These are phyloP conservation scores for Carollia perspicillata DNA, from an alignment of 2,113 vertebrate species.

Conservation along the genomic window DNA sequence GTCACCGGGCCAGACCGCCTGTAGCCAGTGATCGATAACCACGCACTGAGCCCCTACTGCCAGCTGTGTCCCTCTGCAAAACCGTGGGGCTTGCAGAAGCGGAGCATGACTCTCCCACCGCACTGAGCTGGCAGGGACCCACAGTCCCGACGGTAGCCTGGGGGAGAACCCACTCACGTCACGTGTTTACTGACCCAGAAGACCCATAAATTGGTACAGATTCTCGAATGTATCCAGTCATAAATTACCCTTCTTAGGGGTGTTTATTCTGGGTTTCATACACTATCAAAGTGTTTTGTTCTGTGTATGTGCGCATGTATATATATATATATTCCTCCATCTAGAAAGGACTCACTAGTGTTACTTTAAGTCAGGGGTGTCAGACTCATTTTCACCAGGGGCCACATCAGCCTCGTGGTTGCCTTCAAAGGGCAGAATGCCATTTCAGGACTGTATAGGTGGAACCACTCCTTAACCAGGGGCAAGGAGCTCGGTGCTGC, in stretches of 20 bases:
- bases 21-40: fast-evolving
- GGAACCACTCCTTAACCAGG: no score
- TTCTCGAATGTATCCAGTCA: not conserved
- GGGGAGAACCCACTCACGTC: no score
- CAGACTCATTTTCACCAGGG: no score
- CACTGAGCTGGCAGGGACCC: not conserved
- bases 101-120: fast-evolving
- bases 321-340: not conserved
- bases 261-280: not conserved
- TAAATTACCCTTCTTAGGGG: not conserved
- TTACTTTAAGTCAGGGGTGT: not conserved
- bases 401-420: no score
- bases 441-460: no score
- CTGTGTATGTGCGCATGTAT: no score
- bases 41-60: not conserved
- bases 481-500: no score
- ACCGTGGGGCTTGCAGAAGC: not conserved
- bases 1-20: not conserved
- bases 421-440: no score
- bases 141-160: fast-evolving
- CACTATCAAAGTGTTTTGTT: not conserved
- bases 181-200: no score
- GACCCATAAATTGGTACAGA: no score
- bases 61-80: no score
- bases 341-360: not conserved